These are phyloP conservation scores for Chloebia gouldiae DNA, from an alignment of 2,113 vertebrate genomes.

Conservation along the genomic window DNA sequence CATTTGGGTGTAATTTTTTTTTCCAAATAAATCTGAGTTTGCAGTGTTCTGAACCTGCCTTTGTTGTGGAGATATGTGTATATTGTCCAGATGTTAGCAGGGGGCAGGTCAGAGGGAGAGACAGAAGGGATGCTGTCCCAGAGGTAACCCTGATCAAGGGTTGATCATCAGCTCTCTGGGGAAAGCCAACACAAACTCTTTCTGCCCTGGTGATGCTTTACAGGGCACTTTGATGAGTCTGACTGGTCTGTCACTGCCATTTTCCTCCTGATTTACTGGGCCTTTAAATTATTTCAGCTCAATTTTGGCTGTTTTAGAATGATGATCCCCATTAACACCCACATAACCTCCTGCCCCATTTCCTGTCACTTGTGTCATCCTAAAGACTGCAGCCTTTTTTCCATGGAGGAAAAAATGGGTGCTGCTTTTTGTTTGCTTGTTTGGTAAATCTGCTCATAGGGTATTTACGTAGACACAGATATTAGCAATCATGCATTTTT, in stretches of 20 bases:
- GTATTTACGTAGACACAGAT: not conserved
- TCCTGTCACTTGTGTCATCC: not conserved
- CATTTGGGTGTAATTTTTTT: not conserved
- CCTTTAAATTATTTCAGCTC: not conserved
- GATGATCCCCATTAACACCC: not conserved
- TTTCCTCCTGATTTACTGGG: not conserved
- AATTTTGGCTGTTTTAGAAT: not conserved
- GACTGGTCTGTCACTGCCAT: not conserved
- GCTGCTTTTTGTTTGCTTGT: not conserved
- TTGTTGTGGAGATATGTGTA: not conserved
- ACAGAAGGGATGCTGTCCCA: not conserved
- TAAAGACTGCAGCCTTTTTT: not conserved
- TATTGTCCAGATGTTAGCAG: not conserved
- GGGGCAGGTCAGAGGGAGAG: not conserved
- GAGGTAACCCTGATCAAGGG: not conserved
- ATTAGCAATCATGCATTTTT: not conserved
- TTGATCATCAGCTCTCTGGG: not conserved
- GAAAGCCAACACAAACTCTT: not conserved
- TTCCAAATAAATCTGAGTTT: not conserved
- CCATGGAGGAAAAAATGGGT: not conserved
- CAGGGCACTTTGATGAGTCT: not conserved
- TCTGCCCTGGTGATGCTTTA: not conserved
- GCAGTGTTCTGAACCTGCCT: not conserved
- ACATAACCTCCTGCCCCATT: accelerated
- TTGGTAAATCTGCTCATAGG: not conserved